Conservation (phyloP, 2,888 invertebrate genomes). For the Tenthredo livida region DNA sequence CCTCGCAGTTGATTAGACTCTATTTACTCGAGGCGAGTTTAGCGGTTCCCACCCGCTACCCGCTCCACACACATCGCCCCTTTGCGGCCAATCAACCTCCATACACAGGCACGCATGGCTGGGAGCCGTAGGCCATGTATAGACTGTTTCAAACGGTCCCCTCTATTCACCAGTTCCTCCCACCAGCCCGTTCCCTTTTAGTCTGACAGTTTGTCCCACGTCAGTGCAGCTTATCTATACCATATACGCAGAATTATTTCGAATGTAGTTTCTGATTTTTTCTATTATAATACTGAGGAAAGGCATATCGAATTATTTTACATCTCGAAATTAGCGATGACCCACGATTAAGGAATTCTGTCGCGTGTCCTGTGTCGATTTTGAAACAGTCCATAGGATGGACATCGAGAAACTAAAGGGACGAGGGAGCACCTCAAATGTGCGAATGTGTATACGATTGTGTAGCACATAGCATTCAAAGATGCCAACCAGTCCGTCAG, state of each 20-base stretch:
- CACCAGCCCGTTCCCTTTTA: not conserved
- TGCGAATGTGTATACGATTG: constrained; percentile 35
- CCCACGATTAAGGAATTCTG: not conserved
- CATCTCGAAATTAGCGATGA: not conserved
- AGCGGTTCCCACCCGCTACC: constrained; percentile 62
- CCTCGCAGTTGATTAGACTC: constrained; percentile 77
- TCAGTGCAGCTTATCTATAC: constrained; percentile 2
- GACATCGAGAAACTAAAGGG: not conserved
- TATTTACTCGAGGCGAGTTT: constrained; percentile 76
- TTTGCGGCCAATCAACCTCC: constrained; percentile 77
- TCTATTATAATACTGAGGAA: not conserved
- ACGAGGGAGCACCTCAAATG: not conserved
- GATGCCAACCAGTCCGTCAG: constrained; percentile 52
- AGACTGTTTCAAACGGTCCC: constrained; percentile 46
- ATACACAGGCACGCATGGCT: constrained; percentile 73
- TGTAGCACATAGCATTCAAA: constrained; percentile 56
- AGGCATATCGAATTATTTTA: not conserved
- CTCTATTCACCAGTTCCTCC: constrained; percentile 32
- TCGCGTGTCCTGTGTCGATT: not conserved
- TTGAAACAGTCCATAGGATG: constrained; percentile 19
- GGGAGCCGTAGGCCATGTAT: constrained; percentile 56
- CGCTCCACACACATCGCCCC: constrained; percentile 61
- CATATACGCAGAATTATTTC: not conserved
- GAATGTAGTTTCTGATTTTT: not conserved
- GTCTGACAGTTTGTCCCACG: not conserved